phyloP scores from a whole-genome alignment of 2,797 vertebrate genomes.

The Paratrypauchen microcephalus region DNA sequence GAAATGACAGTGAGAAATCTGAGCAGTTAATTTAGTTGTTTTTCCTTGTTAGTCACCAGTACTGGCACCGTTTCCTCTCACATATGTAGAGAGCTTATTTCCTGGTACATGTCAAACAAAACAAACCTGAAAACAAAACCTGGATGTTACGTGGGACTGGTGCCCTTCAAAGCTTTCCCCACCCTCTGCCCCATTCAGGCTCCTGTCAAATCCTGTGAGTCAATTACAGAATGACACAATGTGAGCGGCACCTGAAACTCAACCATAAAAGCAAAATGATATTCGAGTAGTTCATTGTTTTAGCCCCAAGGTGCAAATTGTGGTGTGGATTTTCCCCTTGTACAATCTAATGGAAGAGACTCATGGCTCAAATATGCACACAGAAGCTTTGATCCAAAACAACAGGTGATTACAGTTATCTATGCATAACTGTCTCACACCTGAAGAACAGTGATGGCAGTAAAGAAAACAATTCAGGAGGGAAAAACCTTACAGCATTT shows the following conservation, averaged over 20 bases:
- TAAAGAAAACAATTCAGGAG: slow-evolving; percentile 48
- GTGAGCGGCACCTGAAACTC: slow-evolving; percentile 51
- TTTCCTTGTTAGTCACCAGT: slow-evolving; percentile 22
- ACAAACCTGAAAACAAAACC: slow-evolving; percentile 76
- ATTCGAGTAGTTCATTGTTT: slow-evolving; percentile 17
- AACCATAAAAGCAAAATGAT: slow-evolving; percentile 34
- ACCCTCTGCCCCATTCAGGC: slow-evolving; percentile 43
- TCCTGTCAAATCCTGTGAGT: slow-evolving; percentile 37
- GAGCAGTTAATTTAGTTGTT: slow-evolving; percentile 32
- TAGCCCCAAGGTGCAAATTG: slow-evolving; percentile 6
- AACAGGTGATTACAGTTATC: slow-evolving; percentile 64
- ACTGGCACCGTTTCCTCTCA: slow-evolving; percentile 55
- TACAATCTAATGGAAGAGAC: slow-evolving; percentile 32
- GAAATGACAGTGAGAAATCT: slow-evolving; percentile 20
- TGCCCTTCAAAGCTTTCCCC: slow-evolving; percentile 57
- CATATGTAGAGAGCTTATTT: slow-evolving; percentile 63
- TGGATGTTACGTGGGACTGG: slow-evolving; percentile 73
- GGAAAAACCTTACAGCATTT: slow-evolving; percentile 54
- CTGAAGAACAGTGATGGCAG: slow-evolving; percentile 36
- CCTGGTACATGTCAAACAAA: slow-evolving; percentile 70
- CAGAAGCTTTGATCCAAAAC: slow-evolving; percentile 60
- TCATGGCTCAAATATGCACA: slow-evolving; percentile 43
- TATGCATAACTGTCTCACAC: slow-evolving; percentile 24
- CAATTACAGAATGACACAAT: slow-evolving; percentile 25
- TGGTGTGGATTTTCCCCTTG: slow-evolving; percentile 57